These are phyloP conservation scores for Sakesphorus luctuosus DNA, from an alignment of 2,113 vertebrate species.

Conservation along the genomic window DNA sequence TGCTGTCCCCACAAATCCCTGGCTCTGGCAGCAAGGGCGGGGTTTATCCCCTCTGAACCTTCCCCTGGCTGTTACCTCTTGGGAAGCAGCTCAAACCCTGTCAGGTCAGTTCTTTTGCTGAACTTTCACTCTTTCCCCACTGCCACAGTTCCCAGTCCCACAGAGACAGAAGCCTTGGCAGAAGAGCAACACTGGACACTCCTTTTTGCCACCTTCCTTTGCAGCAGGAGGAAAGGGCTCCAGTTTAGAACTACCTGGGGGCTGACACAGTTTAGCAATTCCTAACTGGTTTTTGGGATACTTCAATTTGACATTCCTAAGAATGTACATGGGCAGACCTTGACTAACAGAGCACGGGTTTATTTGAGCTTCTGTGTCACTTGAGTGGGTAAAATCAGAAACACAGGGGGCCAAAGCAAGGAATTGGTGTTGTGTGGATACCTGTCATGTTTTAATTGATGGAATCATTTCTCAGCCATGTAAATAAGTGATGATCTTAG, in stretches of 20 bases:
- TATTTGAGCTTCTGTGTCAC: neutral
- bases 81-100: neutral
- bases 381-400: neutral
- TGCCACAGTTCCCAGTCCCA: neutral
- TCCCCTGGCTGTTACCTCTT: neutral
- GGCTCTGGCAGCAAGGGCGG: neutral
- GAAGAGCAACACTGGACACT: neutral
- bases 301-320: neutral
- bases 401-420: neutral
- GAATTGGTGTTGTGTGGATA: neutral
- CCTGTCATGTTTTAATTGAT: neutral
- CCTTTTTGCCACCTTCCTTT: neutral
- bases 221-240: neutral
- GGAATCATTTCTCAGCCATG: neutral
- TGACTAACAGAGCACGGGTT: neutral
- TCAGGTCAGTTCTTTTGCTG: neutral
- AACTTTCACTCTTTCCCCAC: neutral
- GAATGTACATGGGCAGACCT: neutral
- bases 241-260: neutral
- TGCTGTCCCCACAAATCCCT: rapidly evolving
- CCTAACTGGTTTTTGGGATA: neutral
- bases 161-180: neutral
- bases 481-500: neutral
- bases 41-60: neutral
- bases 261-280: neutral